Evolutionary conservation across 2,113 vertebrate genomes (phyloP), one percentile per base, ranked within the genome.

Genomic region (Myotis yumanensis): DNA sequence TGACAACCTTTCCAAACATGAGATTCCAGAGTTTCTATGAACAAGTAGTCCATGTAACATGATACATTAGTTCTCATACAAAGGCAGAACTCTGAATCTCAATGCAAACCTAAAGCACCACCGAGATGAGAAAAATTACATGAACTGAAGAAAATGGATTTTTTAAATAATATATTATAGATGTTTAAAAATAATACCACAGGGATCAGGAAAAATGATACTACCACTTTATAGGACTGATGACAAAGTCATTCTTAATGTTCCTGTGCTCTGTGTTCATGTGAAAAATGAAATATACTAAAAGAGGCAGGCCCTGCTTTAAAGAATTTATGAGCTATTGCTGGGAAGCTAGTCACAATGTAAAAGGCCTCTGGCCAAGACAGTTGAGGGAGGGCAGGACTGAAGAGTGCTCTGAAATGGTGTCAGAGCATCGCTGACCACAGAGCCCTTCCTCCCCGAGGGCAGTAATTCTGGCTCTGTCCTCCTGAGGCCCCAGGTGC

Each of bases 381-480:
- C 0, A 30, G 69, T n/a, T 30, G 23, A 35, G 20, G 23, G 52
- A 48, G 82, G 81, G 2, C 28, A 28, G 25, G 18, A 18, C 35
- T 3, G 43, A 64, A 35, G 23, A 20, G 16, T 28, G 7, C 25
- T 69, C 7, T 48, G 69, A 59, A n/a, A 11, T 3, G 32, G 35
- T 1, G 14, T 12, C 0, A 2, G 30, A 8, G 1, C 23, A 4
- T 48, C 72, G 23, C n/a, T 4, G 15, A n/a, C 57, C 17, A 22
- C 11, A 52, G 37, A 48, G 22, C 11, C 28, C 40, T 69, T 32
- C 54, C 37, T 40, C 28, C 20, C 17, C 35, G 3, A 2, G 25
- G 57, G 28, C 9, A 40, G 40, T 4, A 30, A 81, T 0, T 93
- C 66, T 46, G 54, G 68, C 76, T 25, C 72, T 83, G 59, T 92